Evolutionary conservation across 2,888 invertebrate genomes (phyloP).

Genomic region (Cantharis lateralis): DNA sequence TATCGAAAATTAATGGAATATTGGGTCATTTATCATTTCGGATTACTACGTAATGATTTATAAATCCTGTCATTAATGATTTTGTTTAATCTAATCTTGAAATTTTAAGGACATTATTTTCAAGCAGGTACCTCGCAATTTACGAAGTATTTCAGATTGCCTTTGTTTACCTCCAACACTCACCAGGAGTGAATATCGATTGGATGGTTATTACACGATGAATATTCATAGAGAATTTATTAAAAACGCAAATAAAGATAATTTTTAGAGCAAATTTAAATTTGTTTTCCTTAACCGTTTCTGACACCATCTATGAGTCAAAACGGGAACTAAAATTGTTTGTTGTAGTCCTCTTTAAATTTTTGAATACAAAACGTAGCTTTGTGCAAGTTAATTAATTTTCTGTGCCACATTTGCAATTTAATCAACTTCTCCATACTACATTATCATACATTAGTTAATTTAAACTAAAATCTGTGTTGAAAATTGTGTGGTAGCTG

Average conservation of each 20-base stretch:
- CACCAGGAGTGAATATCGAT: not conserved
- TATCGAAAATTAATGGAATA: no score
- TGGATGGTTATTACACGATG: not conserved
- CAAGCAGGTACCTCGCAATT: not conserved
- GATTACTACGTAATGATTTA: not conserved
- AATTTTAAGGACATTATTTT: not conserved
- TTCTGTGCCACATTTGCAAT: not conserved
- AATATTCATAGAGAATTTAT: not conserved
- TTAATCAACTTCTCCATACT: slow-evolving; percentile 10
- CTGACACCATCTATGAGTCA: not conserved
- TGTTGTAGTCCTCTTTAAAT: not conserved
- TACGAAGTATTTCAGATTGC: not conserved
- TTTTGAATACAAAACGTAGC: not conserved
- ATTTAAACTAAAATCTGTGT: slow-evolving; percentile 13
- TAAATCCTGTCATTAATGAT: not conserved
- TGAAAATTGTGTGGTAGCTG: slow-evolving; percentile 5
- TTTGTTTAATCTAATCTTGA: not conserved
- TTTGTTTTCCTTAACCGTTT: no score
- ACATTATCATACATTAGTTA: slow-evolving; percentile 14
- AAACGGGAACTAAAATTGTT: no score
- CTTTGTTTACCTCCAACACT: not conserved
- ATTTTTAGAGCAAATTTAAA: not conserved
- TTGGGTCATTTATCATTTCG: not conserved
- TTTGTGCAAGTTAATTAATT: slow-evolving; percentile 11
- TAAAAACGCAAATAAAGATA: not conserved